Percentiles rank a stretch among this genome's conserved stretches.
These are phyloP conservation scores for Myripristis murdjan DNA, from an alignment of 2,797 vertebrate species.

Conservation along the genomic window DNA sequence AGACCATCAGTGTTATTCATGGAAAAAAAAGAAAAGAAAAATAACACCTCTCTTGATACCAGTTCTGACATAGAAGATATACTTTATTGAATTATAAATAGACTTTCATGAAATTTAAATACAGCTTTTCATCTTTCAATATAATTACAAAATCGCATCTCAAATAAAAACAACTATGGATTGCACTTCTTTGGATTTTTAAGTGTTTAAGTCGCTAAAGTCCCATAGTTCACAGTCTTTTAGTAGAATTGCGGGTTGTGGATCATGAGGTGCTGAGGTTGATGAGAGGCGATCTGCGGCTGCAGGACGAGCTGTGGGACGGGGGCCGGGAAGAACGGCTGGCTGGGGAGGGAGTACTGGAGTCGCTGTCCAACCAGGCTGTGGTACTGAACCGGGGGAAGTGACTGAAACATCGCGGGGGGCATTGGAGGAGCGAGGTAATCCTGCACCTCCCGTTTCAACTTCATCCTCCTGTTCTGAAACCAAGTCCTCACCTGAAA, in stretches of 20 bases:
- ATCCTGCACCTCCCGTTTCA: constrained; percentile 90
- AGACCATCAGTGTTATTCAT: background rate
- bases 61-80: constrained; percentile 38
- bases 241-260: constrained; percentile 72
- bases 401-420: constrained; percentile 58
- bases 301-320: constrained; percentile 58
- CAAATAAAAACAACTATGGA: constrained; percentile 49
- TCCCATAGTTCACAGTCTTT: constrained; percentile 23
- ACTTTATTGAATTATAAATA: constrained; percentile 80
- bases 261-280: constrained; percentile 47
- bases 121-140: constrained; percentile 59
- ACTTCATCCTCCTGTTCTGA: constrained; percentile 93
- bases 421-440: constrained; percentile 67
- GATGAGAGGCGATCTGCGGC: constrained; percentile 50
- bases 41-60: no score
- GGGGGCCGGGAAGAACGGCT: constrained; percentile 48
- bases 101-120: constrained; percentile 41
- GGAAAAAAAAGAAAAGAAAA: background rate
- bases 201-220: constrained; percentile 69
- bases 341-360: constrained; percentile 28
- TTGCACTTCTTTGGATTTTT: constrained; percentile 50
- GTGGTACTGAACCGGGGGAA: constrained; percentile 70
- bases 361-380: constrained; percentile 56
- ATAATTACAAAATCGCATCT: constrained; percentile 51
- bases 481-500: constrained; percentile 93